Percentiles rank a stretch among this genome's conserved stretches.
Conservation (phyloP, 2,888 invertebrate genomes). For the Alloscopus bannaensis region DNA sequence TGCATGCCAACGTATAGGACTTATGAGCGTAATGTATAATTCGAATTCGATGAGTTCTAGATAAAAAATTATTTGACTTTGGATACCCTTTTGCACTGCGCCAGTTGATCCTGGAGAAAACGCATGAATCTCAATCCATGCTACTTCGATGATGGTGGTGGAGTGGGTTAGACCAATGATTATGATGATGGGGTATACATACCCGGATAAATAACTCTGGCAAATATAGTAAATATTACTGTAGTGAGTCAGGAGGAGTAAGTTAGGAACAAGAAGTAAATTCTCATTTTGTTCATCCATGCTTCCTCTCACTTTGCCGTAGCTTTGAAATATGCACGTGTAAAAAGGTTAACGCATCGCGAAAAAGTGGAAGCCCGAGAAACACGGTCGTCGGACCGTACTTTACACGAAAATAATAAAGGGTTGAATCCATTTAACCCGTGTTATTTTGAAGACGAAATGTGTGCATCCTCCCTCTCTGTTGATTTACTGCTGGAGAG, state of each 20-base stretch:
- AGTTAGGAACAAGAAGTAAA: too few relatives aligned
- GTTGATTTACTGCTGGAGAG: conserved; percentile 37
- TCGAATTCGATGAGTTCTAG: conserved; percentile 34
- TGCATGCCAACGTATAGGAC: too few relatives aligned
- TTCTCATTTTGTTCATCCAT: too few relatives aligned
- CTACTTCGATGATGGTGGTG: conserved; percentile 9
- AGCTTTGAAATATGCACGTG: conserved; percentile 51
- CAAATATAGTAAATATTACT: too few relatives aligned
- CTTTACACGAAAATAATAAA: not conserved
- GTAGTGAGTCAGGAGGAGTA: too few relatives aligned
- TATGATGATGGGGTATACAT: not conserved
- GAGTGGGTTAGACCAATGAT: not conserved
- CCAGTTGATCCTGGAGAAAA: conserved; percentile 4
- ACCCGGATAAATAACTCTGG: too few relatives aligned
- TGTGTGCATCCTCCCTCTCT: conserved; percentile 8
- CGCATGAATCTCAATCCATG: conserved; percentile 19
- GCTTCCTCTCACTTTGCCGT: conserved; percentile 25
- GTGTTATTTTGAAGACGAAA: too few relatives aligned
- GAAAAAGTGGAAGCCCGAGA: conserved; percentile 22
- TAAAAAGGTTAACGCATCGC: not conserved
- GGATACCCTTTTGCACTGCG: not conserved
- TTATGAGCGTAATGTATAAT: conserved; percentile 45
- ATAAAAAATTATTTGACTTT: conserved; percentile 33
- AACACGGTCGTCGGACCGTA: not conserved
- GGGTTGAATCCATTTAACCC: conserved; percentile 39